These are phyloP conservation scores for Phrynocephalus vlangalii DNA, from an alignment of 2,797 vertebrate species.

Conservation along the genomic window DNA sequence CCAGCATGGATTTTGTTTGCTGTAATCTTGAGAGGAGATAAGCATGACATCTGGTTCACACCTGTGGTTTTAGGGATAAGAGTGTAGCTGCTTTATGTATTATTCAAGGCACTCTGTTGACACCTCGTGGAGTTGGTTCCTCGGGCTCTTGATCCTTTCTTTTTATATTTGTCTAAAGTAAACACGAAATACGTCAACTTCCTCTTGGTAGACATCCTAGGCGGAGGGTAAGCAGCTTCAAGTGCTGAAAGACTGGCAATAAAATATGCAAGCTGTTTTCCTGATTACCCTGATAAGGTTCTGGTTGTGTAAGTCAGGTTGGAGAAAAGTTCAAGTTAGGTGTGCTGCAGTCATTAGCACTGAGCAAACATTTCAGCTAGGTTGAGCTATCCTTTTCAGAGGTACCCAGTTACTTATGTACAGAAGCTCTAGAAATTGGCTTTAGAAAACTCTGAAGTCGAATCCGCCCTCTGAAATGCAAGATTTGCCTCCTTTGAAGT, in stretches of 20 bases:
- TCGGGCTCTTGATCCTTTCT: conserved; percentile 57
- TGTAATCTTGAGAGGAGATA: conserved; percentile 78
- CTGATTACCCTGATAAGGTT: conserved; percentile 58
- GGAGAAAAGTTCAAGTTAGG: conserved; percentile 47
- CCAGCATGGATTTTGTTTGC: conserved; percentile 71
- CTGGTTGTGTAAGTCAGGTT: conserved; percentile 33
- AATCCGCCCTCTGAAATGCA: not conserved
- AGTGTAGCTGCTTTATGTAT: conserved; percentile 67
- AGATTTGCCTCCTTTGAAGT: not conserved
- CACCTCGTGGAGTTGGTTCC: conserved; percentile 65
- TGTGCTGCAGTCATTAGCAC: conserved; percentile 9
- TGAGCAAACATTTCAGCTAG: conserved; percentile 20
- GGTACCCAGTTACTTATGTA: not conserved
- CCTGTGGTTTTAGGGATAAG: conserved; percentile 77
- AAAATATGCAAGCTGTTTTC: conserved; percentile 53
- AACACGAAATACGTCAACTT: conserved; percentile 57
- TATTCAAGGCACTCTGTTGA: conserved; percentile 61
- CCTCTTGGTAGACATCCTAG: conserved; percentile 53
- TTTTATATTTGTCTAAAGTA: conserved; percentile 69
- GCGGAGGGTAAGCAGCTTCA: conserved; percentile 56
- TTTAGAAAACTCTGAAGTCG: not conserved
- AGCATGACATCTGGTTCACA: conserved; percentile 78
- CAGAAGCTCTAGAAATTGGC: not conserved
- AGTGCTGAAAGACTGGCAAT: conserved; percentile 25
- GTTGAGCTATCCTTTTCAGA: conserved; percentile 9